phyloP scores from a whole-genome alignment of 2,113 vertebrate species.

The Chionomys nivalis region DNA sequence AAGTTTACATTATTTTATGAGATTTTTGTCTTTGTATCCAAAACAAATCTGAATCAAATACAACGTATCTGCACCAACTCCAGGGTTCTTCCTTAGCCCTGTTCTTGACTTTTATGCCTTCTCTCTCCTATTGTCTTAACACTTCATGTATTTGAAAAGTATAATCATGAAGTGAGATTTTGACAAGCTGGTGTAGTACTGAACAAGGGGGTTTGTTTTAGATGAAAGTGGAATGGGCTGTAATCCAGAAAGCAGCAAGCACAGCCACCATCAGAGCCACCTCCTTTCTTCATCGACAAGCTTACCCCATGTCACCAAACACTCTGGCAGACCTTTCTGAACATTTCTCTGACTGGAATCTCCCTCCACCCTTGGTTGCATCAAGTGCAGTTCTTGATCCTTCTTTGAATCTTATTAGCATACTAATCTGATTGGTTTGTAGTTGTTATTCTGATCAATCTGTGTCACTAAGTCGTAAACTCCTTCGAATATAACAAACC shows the following conservation, averaged over 20 bases:
- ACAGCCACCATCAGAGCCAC: neutral
- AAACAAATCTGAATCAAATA: neutral
- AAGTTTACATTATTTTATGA: neutral
- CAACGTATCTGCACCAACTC: neutral
- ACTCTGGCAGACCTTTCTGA: neutral
- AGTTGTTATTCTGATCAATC: neutral
- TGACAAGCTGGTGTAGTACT: neutral
- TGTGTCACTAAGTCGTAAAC: neutral
- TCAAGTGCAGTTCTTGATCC: neutral
- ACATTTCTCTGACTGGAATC: neutral
- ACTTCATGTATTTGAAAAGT: neutral
- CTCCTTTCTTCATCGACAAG: neutral
- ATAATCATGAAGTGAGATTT: neutral
- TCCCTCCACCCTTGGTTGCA: neutral
- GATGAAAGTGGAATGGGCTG: neutral
- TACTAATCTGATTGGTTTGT: neutral
- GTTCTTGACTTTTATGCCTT: neutral
- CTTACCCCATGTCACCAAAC: neutral
- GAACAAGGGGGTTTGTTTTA: neutral
- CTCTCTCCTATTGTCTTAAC: neutral
- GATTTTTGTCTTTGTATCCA: neutral
- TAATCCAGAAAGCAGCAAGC: neutral
- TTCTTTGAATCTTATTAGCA: neutral
- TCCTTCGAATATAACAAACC: neutral
- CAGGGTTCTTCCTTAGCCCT: neutral